These are phyloP conservation scores for Spinus pinus DNA, from an alignment of 2,797 vertebrate species.

Conservation along the genomic window DNA sequence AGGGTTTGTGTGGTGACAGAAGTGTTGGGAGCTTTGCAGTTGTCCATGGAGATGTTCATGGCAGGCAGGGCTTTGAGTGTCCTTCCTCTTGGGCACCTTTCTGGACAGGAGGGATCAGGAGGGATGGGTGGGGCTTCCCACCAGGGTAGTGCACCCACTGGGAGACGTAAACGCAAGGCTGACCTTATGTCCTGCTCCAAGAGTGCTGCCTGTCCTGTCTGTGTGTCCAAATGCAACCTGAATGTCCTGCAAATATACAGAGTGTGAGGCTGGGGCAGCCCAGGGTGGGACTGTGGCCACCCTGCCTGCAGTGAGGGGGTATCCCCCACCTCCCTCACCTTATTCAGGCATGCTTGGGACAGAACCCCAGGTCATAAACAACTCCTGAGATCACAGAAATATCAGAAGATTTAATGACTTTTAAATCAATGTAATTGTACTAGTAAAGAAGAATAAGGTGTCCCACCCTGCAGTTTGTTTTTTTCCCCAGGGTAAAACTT, in stretches of 20 bases:
- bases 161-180: neutral
- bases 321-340: rapidly evolving
- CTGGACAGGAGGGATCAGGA: neutral
- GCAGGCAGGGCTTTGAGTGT: neutral
- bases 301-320: neutral
- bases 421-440: neutral
- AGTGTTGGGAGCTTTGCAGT: neutral
- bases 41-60: neutral
- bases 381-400: neutral
- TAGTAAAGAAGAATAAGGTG: neutral
- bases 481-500: neutral
- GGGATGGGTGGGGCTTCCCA: rapidly evolving
- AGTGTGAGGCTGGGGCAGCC: neutral
- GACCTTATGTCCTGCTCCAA: neutral
- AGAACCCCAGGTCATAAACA: neutral
- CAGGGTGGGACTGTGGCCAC: neutral
- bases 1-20: neutral
- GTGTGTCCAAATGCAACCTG: neutral
- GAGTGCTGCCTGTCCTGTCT: neutral
- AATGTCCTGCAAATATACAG: neutral
- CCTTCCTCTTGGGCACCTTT: neutral
- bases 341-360: neutral
- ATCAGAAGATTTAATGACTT: neutral
- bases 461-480: neutral
- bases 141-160: rapidly evolving